Percentiles rank a stretch among this genome's conserved stretches.
Conservation (phyloP, 1,140 invertebrate genomes). For the Aradophagus sp. region DNA sequence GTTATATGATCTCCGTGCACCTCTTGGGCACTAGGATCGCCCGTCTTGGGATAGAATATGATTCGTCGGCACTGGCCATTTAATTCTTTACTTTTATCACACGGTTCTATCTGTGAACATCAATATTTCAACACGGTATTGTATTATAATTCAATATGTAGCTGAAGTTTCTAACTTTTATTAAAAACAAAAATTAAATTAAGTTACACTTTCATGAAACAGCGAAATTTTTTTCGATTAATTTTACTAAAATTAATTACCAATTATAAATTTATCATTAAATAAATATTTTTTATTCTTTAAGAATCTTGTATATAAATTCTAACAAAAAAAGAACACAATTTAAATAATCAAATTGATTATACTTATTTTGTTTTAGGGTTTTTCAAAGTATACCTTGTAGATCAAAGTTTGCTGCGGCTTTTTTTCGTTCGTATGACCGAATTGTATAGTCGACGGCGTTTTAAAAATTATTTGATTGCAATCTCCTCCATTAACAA, state of each 20-base stretch:
- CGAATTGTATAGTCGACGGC: slow-evolving; percentile 47
- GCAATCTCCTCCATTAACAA: slow-evolving; percentile 63
- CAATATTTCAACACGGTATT: too few species aligned
- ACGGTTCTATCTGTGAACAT: slow-evolving; percentile 28
- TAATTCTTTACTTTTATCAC: slow-evolving; percentile 29
- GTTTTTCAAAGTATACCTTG: slow-evolving; percentile 7
- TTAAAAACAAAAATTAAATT: too few species aligned
- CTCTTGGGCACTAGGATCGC: slow-evolving; percentile 53
- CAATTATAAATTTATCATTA: too few species aligned
- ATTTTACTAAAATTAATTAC: too few species aligned
- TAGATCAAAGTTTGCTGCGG: slow-evolving; percentile 13
- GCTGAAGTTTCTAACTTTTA: too few species aligned
- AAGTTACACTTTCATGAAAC: too few species aligned
- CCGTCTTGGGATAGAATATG: slow-evolving; percentile 62
- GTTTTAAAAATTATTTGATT: slow-evolving; percentile 68
- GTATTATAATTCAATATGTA: too few species aligned
- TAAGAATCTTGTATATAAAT: too few species aligned
- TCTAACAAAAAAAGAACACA: too few species aligned
- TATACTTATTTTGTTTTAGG: background rate
- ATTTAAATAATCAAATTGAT: background rate
- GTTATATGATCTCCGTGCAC: slow-evolving; percentile 64
- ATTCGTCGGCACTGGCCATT: slow-evolving; percentile 62
- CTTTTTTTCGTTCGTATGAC: slow-evolving; percentile 33
- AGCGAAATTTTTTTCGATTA: too few species aligned
- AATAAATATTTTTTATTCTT: too few species aligned